Evolutionary conservation across 2,113 vertebrate species (phyloP), one percentile per base, ranked within the genome.

Genomic region (Chaetops frenatus): DNA sequence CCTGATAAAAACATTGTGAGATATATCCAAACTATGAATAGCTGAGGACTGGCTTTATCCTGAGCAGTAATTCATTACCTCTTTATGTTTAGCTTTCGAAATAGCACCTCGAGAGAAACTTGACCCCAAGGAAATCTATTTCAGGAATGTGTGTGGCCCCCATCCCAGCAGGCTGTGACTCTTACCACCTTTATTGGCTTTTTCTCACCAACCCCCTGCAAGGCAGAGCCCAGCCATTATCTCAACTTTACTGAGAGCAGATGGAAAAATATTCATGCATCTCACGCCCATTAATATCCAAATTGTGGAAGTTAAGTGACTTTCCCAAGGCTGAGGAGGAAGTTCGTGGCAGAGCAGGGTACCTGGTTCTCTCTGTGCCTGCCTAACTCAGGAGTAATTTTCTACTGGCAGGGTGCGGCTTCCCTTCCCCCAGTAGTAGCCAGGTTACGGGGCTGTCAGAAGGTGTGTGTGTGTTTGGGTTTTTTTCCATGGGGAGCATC

Each of bases 111-210:
- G 1, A 86, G 91, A 96, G 93, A 85, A 94, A 94, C 81, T 88
- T 96, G 95, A 96, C 91, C 95, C 94, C 47, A 94, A 90, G 94
- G 88, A 97, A 96, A 95, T 96, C 87, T 92, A 51, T 83, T 88
- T 90, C 85, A 93, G 92, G 93, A 96, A 96, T 88, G 84, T 61
- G 74, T 76, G 64, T 78, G 79, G 85, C 94, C 91, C 79, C 79
- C 35, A 80, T 48, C 67, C 51, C 64, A 35, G 82, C 82, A 70
- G 81, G 19, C 88, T 58, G n/a, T 8, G 72, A 88, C 79, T 85
- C 90, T 82, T 57, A 67, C 81, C 81, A 82, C 79, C 92, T 93
- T 90, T 65, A 90, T 33, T 54, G 71, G 18, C 29, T 90, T 85
- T 87, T 90, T 88, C 83, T 85, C 89, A 54, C 62, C 53, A 11